Conservation (phyloP, 2,797 vertebrate genomes). For the Otolemur crassicaudatus region DNA sequence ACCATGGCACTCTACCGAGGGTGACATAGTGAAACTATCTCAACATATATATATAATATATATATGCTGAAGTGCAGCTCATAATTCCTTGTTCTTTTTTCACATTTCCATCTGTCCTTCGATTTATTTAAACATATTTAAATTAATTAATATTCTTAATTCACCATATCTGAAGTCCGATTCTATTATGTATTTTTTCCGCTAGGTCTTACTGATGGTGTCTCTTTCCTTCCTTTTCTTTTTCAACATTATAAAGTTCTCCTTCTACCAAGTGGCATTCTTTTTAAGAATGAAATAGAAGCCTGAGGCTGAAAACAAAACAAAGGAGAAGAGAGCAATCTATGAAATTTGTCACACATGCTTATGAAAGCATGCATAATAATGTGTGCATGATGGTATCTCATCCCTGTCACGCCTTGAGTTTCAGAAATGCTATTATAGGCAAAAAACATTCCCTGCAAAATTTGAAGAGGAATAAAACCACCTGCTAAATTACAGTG, state of each 20-base stretch:
- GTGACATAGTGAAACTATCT: too few species aligned
- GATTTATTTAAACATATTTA: background rate
- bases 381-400: background rate
- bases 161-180: background rate
- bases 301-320: background rate
- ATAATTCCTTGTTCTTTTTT: background rate
- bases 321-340: background rate
- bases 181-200: background rate
- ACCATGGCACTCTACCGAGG: too few species aligned
- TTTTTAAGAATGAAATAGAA: background rate
- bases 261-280: background rate
- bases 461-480: slow-evolving; percentile 32
- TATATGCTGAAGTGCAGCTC: background rate
- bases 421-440: background rate
- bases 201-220: background rate
- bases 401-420: background rate
- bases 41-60: too few species aligned
- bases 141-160: background rate
- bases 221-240: background rate
- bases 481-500: background rate
- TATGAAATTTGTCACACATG: background rate
- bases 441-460: background rate
- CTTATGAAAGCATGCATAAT: background rate
- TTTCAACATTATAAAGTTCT: background rate
- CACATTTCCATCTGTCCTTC: background rate